Base-by-base conservation (phyloP, 2,888 invertebrate genomes). In the Nephrotoma flavescens region DNA sequence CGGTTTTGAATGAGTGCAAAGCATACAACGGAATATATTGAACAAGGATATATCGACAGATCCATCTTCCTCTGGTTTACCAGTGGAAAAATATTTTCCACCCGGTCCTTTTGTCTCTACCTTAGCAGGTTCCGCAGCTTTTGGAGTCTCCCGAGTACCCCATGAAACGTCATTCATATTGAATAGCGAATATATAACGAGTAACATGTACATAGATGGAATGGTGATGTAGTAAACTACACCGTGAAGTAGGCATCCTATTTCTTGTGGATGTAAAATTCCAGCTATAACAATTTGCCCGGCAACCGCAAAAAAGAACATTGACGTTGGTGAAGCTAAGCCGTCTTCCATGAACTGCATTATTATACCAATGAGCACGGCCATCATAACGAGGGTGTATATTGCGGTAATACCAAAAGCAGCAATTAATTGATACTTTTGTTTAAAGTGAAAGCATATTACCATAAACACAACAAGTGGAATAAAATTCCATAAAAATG, bases 111-210 rank as follows among this genome's bases (percentile, higher is more conserved):
- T 11, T 15, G 12, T n/a, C 12, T 52, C n/a, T 41, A 4, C 12
- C 7, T 52, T 57, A 15, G 9, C 52, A 2, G 86, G 52, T 42
- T 41, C 19, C 3, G 41, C 45, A 4, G 57, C 57, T 57, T 87
- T 86, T 42, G 88, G 88, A 86, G 94, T 95, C 91, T 98, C 98
- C 87, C 98, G 93, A 0, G 98, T 98, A 5, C 98, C 98, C 98
- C 98, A 98, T 0, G 96, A 95, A 4, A 98, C 96, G 89, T 97
- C 96, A 91, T 98, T 97, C 92, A 98, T 93, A 91, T 98, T 98
- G 90, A 97, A 97, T 42, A 98, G 93, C 0, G 98, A 97, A 90
- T 97, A 98, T 87, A 98, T 96, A 88, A 98, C 95, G 86, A 98
- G 93, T 90, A 98, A 92, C 94, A 98, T 95, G 91, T 98, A 98